Conservation (phyloP, 2,888 invertebrate genomes). For the Osmoderma eremita region DNA sequence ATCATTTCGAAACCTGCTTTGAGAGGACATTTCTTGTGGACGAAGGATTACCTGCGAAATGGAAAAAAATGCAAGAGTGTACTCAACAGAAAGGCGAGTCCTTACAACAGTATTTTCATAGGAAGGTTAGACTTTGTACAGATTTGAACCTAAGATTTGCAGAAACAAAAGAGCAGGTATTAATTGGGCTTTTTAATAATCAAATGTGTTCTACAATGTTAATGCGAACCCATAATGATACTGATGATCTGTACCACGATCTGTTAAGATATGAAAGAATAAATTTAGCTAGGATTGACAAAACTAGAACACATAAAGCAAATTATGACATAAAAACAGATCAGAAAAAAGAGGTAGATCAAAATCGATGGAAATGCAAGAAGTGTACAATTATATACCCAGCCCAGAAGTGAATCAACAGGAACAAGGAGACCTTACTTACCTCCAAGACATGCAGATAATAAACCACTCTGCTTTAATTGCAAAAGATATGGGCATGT, state of each 20-base stretch:
- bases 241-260: background rate
- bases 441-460: background rate
- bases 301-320: background rate
- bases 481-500: conserved; percentile 16
- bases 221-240: background rate
- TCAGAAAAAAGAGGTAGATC: background rate
- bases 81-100: no score
- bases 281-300: background rate
- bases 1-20: no score
- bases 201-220: conserved; percentile 3
- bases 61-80: no score
- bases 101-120: background rate
- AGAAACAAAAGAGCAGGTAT: conserved; percentile 8
- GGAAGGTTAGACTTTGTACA: background rate
- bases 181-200: background rate
- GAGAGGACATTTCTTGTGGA: no score
- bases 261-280: background rate
- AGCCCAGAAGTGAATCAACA: background rate
- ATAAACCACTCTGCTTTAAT: conserved; percentile 10
- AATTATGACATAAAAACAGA: background rate
- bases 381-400: background rate
- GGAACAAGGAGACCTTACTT: background rate
- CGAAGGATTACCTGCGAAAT: no score
- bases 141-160: background rate
- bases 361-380: background rate